Percentiles rank a stretch among this genome's conserved stretches.
phyloP scores from a whole-genome alignment of 2,888 invertebrate species.

The Acrobasis suavella region DNA sequence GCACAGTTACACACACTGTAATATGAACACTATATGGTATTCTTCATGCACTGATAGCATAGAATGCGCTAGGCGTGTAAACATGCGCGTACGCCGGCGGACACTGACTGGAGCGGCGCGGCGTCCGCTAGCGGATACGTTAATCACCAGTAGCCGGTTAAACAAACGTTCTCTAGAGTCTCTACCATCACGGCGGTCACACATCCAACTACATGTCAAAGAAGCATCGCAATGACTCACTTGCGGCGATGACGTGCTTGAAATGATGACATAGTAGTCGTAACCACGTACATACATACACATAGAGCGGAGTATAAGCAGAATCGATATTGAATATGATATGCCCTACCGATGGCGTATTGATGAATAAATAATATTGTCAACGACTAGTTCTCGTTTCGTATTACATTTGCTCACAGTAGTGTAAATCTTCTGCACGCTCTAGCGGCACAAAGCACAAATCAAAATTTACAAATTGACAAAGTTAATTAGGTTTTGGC shows the following conservation, averaged over 20 bases:
- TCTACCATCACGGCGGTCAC: constrained; percentile 35
- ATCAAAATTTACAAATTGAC: too few species aligned
- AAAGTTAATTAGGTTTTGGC: too few species aligned
- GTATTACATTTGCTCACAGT: constrained; percentile 6
- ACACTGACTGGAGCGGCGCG: constrained; percentile 48
- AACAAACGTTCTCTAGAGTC: constrained; percentile 48
- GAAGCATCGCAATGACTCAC: constrained; percentile 52
- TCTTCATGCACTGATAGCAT: constrained; percentile 66
- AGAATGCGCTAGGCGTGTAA: constrained; percentile 56
- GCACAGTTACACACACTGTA: constrained; percentile 49
- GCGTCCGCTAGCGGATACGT: constrained; percentile 62
- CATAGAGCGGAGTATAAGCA: constrained; percentile 1
- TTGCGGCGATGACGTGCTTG: constrained; percentile 46
- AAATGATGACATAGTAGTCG: constrained; percentile 36
- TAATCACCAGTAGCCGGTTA: constrained; percentile 65
- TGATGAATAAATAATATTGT: constrained; percentile 14
- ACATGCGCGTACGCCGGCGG: constrained; percentile 65
- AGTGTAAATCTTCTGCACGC: background rate
- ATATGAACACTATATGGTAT: constrained; percentile 55
- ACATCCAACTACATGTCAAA: background rate
- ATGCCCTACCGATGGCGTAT: constrained; percentile 13
- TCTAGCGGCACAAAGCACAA: background rate
- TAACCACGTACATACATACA: constrained; percentile 9
- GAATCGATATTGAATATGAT: constrained; percentile 16
- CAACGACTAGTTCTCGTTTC: background rate